Evolutionary conservation across 1,140 invertebrate genomes (phyloP), one percentile per base, ranked within the genome.

Genomic region (Whitmania pigra): DNA sequence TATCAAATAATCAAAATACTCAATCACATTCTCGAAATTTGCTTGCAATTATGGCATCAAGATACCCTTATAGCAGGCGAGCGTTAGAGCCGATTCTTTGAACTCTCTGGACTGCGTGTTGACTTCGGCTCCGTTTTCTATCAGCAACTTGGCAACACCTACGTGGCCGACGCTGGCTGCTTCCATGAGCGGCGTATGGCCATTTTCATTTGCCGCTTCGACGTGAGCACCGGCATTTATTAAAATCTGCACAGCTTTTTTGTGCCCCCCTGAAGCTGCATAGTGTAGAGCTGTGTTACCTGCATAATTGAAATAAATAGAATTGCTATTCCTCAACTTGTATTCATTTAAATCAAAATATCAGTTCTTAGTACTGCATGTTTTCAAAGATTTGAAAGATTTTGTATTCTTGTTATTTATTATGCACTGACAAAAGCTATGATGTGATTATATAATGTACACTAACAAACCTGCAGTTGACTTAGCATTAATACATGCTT

Each of bases 151-250:
- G 11, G 84, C 84, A 20, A 85, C 83, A 72, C 84, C 83, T 20
- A 84, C 78, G 82, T 99, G 95, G 3, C 96, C 96, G 84, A 99
- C 95, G 94, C 99, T 99, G 53, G 93, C 96, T 29, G 95, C 94
- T 85, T 98, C 95, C 93, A 99, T 98, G 55, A 99, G 85, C 27
- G 96, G 93, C 63, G 95, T 98, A 84, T 99, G 95, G 18, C 94
- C 94, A 73, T 97, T 97, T 83, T 97, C 94, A 84, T 97, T 97
- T 81, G 97, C 92, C 83, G 94, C 93, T 84, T 99, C 96, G 15
- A 97, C 69, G 4, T 25, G 40, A n/a, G 69, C 69, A n/a, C 69
- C 69, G n/a, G 31, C 31, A 11, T 70, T 53, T 18, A 70, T 25
- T 25, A 70, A 49, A 53, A 53, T 49, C 40, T 70, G 69, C 15